Base-by-base conservation (phyloP, 2,113 vertebrate genomes). In the Murina feae region DNA sequence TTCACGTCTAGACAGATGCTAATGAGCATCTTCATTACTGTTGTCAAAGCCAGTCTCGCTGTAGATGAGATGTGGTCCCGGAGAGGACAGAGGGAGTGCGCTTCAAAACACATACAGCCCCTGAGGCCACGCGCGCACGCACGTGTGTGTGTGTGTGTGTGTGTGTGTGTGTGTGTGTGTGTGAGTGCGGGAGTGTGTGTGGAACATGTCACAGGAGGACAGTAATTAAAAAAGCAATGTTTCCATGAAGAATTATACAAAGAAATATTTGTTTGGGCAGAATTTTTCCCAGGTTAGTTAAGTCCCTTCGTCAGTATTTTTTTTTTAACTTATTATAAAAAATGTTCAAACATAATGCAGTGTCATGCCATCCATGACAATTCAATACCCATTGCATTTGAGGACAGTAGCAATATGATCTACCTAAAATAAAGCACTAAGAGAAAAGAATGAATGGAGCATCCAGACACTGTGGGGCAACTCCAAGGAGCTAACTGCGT, bases 211-310 rank as follows among this genome's bases (percentile, higher is more conserved):
- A 32, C 1, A 94, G 92, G n/a, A 79, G 37, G 32, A 93, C 2
- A 78, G 75, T 32, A 37, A 76, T 65, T 9, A 79, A 53, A 63
- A 91, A 90, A 60, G 39, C 35, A 68, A 93, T 37, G 28, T 28
- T 89, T 91, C 82, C 28, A 65, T 20, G 39, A 81, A 42, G 12
- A 71, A 60, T 51, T 47, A 53, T 37, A 88, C 28, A 63, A 84
- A 66, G 58, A 76, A 90, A 81, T 68, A 74, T 28, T 84, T 82
- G 44, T 25, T 74, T 88, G 39, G 32, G 30, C 18, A 90, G 42
- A 92, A 71, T 55, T 37, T 92, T 44, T 7, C 18, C 76, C n/a
- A 30, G 17, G 18, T 72, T 85, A 88, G 12, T 58, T 66, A 47
- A 85, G 28, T 82, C 16, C 25, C 30, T 72, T 49, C 35, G 18